phyloP scores from a whole-genome alignment of 1,140 invertebrate species.

The Drosophila tsacasi region DNA sequence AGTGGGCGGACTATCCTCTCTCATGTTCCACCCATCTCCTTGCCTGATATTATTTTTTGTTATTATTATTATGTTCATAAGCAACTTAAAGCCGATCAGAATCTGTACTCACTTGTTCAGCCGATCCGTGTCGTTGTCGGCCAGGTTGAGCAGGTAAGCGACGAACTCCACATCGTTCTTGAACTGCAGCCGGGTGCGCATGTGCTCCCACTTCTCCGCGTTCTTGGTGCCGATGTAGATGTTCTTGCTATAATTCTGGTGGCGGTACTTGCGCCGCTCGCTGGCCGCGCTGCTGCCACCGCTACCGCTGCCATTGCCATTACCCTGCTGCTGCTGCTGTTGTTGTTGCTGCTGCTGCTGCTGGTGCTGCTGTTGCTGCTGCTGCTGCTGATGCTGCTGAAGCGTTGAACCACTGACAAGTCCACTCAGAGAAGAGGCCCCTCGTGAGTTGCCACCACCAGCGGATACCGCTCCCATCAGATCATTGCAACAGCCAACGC shows the following conservation, averaged over 20 bases:
- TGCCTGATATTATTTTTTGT: not conserved
- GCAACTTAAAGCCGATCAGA: not conserved
- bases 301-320: slow-evolving; percentile 27
- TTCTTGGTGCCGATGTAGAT: slow-evolving; percentile 85
- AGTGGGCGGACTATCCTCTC: no score
- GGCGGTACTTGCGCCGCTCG: slow-evolving; percentile 79
- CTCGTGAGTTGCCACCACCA: slow-evolving; percentile 13
- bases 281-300: slow-evolving; percentile 65
- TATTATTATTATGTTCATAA: not conserved
- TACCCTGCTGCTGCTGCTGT: slow-evolving; percentile 16
- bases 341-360: slow-evolving; percentile 38
- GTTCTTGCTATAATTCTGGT: slow-evolving; percentile 85
- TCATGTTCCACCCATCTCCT: not conserved
- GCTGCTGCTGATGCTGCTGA: slow-evolving; percentile 44
- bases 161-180: slow-evolving; percentile 86
- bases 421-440: slow-evolving; percentile 1
- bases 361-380: slow-evolving; percentile 28
- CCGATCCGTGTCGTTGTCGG: slow-evolving; percentile 85
- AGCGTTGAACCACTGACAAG: not conserved
- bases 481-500: slow-evolving; percentile 32
- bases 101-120: slow-evolving; percentile 79
- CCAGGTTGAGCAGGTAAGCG: slow-evolving; percentile 85
- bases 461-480: slow-evolving; percentile 10
- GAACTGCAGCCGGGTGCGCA: slow-evolving; percentile 81
- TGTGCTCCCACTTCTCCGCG: slow-evolving; percentile 85